Evolutionary conservation across 2,113 vertebrate genomes (phyloP), one percentile per base, ranked within the genome.

Genomic region (Larimichthys crocea): DNA sequence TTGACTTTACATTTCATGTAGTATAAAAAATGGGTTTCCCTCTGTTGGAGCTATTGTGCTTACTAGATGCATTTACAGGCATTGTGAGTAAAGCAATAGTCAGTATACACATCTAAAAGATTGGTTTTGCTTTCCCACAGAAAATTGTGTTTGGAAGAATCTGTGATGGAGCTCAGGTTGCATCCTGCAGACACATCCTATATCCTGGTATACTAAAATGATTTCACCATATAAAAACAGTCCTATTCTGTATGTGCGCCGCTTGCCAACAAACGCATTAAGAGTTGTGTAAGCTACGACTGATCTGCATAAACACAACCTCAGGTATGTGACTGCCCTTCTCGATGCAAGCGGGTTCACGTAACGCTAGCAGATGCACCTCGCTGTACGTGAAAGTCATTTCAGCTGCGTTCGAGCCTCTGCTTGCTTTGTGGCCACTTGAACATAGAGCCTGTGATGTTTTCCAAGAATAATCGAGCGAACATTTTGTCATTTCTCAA

Each of bases 291-390:
- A 19, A 35, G 42, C 53, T 56, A 9, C 35, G 8, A 9, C 35
- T 9, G 35, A 49, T 75, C 40, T 76, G 62, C 62, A 72, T 67
- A 44, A 59, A 74, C 74, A 80, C 40, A 67, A 67, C 72, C 59
- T 70, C 70, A 55, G 49, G 53, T 67, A 59, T 62, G 12, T 3
- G 31, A 29, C 29, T 44, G 29, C 40, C 52, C 52, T 53, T 15
- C 12, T 65, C 2, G 0, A 10, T 40, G 53, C 35, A 35, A 50
- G 48, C 69, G 70, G 49, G 31, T 42, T 49, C 67, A 73, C 15
- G 44, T 52, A 20, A 64, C n/a, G 49, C 24, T 2, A 60, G 15
- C 22, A 46, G 61, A 74, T 15, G 8, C 40, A 14, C 19, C 29
- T 24, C n/a, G 24, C 24, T 72, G 44, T 22, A 68, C 22, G 26